These are phyloP conservation scores for Corythornis madagascariensis DNA, from an alignment of 2,113 vertebrate genomes.

Conservation along the genomic window DNA sequence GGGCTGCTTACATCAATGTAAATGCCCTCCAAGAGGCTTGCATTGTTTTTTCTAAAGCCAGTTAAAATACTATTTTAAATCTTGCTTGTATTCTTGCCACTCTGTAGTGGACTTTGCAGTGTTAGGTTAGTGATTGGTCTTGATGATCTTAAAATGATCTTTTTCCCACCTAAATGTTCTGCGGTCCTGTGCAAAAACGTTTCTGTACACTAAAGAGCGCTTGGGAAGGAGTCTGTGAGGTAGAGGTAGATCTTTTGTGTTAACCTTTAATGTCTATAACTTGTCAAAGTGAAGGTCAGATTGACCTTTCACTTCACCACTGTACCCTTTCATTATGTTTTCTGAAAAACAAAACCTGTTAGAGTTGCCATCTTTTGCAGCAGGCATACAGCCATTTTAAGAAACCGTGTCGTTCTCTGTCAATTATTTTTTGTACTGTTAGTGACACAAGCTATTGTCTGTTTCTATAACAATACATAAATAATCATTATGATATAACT, in stretches of 20 bases:
- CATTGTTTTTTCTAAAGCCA: background rate
- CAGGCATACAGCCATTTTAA: background rate
- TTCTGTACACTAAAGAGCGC: background rate
- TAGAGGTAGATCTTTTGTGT: background rate
- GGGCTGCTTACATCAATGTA: background rate
- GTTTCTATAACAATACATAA: background rate
- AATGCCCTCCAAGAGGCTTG: background rate
- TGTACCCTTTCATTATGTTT: background rate
- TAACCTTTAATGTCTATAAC: constrained; percentile 31
- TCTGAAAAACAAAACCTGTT: background rate
- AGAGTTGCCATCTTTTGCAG: background rate
- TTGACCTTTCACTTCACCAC: background rate
- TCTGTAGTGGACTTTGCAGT: background rate
- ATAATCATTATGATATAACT: background rate
- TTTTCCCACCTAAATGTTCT: background rate
- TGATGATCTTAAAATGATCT: accelerated
- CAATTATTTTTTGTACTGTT: background rate
- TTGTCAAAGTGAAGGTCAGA: constrained; percentile 11
- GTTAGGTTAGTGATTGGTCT: background rate
- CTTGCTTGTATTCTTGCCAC: background rate
- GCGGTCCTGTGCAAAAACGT: background rate
- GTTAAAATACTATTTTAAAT: background rate
- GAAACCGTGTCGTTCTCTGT: background rate
- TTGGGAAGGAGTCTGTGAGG: background rate
- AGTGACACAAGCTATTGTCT: background rate